These are phyloP conservation scores for Trisateles emortualis DNA, from an alignment of 2,888 invertebrate genomes.

Conservation along the genomic window DNA sequence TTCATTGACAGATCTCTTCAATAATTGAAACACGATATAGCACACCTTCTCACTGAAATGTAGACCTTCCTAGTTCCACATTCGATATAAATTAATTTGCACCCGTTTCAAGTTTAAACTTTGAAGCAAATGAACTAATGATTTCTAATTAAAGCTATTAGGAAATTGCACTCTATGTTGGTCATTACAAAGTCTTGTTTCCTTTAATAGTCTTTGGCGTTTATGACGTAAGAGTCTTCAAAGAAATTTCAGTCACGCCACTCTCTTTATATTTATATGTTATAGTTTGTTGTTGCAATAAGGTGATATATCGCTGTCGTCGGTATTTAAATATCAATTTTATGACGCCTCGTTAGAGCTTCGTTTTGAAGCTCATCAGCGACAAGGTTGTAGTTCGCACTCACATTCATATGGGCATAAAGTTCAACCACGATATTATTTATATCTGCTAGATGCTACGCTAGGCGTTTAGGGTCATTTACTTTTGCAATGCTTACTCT, in stretches of 20 bases:
- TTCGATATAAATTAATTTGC: conserved; percentile 65
- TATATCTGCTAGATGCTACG: conserved; percentile 72
- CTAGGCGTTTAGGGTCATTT: conserved; percentile 79
- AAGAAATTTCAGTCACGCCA: conserved; percentile 79
- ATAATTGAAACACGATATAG: conserved; percentile 76
- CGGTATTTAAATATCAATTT: conserved; percentile 54
- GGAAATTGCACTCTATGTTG: conserved; percentile 65
- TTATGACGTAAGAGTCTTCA: conserved; percentile 65
- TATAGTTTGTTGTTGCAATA: conserved; percentile 57
- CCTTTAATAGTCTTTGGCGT: conserved; percentile 45
- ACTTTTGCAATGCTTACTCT: conserved; percentile 63
- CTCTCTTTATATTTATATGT: conserved; percentile 70
- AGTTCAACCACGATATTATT: conserved; percentile 75
- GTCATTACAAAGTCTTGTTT: conserved; percentile 64
- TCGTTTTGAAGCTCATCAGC: conserved; percentile 38
- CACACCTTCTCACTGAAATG: conserved; percentile 60
- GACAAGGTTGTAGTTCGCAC: conserved; percentile 37
- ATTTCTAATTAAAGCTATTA: conserved; percentile 65
- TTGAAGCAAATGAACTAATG: conserved; percentile 65
- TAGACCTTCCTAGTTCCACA: conserved; percentile 57
- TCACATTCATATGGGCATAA: conserved; percentile 54
- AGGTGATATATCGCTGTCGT: conserved; percentile 43
- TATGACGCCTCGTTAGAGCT: conserved; percentile 51
- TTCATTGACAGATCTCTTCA: conserved; percentile 65
- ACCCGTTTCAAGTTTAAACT: conserved; percentile 54